Base-by-base conservation (phyloP, 1,140 invertebrate genomes). In the Dysdera silvatica region DNA sequence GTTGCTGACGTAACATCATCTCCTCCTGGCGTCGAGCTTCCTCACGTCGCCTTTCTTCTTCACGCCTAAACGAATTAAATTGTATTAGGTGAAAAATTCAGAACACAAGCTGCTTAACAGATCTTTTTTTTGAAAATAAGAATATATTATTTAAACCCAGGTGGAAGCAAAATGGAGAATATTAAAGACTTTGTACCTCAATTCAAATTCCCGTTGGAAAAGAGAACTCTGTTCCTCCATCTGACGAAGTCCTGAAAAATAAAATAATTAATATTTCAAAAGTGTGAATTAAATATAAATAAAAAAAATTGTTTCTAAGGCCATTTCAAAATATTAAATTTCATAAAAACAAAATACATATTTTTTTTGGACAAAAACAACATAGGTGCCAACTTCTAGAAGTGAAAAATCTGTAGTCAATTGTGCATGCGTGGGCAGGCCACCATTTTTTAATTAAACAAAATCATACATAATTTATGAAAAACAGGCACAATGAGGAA, bases 191-290 rank as follows among this genome's bases (percentile, higher is more conserved):
- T 64, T 29, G 58, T 57, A 57, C 37, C 88, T 87, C 82, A 88
- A 83, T 77, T 92, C 89, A 86, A 88, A 90, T 73, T 89, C 87
- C 67, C 87, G 81, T 73, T 91, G 89, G 75, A 89, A 86, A 4
- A 88, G 82, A 73, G 91, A 89, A 65, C 87, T 83, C 74, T 92
- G 89, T 69, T 87, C 82, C 79, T 95, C 91, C 57, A 91, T 82
- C 71, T 87, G 84, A 28, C 89, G 82, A 66, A 94, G 75, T 79
- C 93, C 87, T 86, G 74, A 68, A 73, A 74, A 71, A 14, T 51
- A 48, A 62, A 45, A 67, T 55, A 31, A 33, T 8, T 18, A 33
- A 4, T 32, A 49, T 26, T 49, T 49, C 26, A 26, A 14, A 45
- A 49, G 29, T 28, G 20, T 14, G 29, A 49, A 49, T 4, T 52